phyloP scores from a whole-genome alignment of 2,888 invertebrate genomes.

The Perizoma affinitatum region DNA sequence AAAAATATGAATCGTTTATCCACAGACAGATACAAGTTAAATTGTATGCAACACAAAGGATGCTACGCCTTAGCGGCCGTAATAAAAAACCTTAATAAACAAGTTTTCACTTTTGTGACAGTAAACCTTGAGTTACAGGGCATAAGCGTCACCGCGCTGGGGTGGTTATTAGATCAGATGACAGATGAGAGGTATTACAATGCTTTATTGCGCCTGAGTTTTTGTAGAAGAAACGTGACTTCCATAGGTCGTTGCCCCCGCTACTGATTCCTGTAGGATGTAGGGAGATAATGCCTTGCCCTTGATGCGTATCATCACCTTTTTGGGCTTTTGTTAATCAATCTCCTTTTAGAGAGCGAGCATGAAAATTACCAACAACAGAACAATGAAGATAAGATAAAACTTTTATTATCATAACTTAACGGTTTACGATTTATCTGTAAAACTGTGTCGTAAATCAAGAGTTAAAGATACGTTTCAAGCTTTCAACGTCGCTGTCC shows the following conservation, averaged over 20 bases:
- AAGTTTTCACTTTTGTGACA: slow-evolving; percentile 64
- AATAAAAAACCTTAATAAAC: slow-evolving; percentile 71
- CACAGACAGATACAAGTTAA: slow-evolving; percentile 54
- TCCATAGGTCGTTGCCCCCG: slow-evolving; percentile 65
- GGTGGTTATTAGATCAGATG: slow-evolving; percentile 72
- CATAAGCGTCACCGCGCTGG: slow-evolving; percentile 59
- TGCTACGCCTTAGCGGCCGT: slow-evolving; percentile 52
- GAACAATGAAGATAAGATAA: slow-evolving; percentile 42
- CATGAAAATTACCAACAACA: slow-evolving; percentile 37
- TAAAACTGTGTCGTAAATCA: slow-evolving; percentile 40
- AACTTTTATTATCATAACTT: slow-evolving; percentile 37
- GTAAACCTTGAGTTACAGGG: slow-evolving; percentile 73
- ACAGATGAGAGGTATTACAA: slow-evolving; percentile 73
- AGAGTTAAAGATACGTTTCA: slow-evolving; percentile 45
- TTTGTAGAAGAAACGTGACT: slow-evolving; percentile 69
- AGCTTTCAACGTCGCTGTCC: slow-evolving; percentile 46
- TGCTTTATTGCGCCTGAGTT: slow-evolving; percentile 68
- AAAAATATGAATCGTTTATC: slow-evolving; percentile 53
- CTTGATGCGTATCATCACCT: slow-evolving; percentile 61
- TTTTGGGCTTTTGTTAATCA: slow-evolving; percentile 55
- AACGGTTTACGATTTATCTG: slow-evolving; percentile 35
- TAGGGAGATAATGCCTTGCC: slow-evolving; percentile 60
- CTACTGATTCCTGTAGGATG: slow-evolving; percentile 67
- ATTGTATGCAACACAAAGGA: slow-evolving; percentile 60
- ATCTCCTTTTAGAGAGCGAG: slow-evolving; percentile 46